Evolutionary conservation across 2,888 invertebrate genomes (phyloP).

Genomic region (Hydrotaea cyrtoneurina): DNA sequence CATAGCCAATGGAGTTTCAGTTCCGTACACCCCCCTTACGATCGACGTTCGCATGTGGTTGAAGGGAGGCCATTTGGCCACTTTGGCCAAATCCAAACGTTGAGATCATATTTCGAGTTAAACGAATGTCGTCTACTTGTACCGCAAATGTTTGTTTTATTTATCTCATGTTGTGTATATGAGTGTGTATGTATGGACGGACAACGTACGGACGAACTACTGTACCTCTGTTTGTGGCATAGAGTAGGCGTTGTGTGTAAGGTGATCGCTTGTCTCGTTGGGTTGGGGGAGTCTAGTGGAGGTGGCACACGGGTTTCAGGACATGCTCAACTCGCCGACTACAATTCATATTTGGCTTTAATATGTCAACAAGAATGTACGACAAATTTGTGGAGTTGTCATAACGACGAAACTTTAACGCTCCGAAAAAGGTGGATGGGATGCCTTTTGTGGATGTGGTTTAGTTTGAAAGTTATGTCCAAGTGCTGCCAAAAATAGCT

Average conservation of each 20-base stretch:
- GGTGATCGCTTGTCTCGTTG: background rate
- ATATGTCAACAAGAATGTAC: slow-evolving; percentile 44
- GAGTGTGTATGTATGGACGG: background rate
- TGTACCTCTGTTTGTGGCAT: background rate
- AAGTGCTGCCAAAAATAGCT: background rate
- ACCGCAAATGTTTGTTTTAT: slow-evolving; percentile 27
- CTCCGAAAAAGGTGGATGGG: background rate
- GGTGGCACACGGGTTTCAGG: background rate
- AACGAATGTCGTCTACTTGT: slow-evolving; percentile 2
- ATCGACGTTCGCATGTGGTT: no score
- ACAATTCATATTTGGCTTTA: slow-evolving; percentile 34
- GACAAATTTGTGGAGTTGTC: slow-evolving; percentile 46
- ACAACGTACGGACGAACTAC: background rate
- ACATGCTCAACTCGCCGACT: background rate
- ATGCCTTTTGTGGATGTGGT: slow-evolving; percentile 7
- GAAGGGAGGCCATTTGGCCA: no score
- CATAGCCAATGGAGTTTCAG: background rate
- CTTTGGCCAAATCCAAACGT: background rate
- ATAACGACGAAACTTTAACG: slow-evolving; percentile 14
- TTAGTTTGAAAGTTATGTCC: background rate
- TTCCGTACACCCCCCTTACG: background rate
- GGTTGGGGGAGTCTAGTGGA: no score
- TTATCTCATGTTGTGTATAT: background rate
- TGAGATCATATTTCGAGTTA: slow-evolving; percentile 29
- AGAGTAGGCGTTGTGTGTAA: background rate